These are phyloP conservation scores for Exaiptasia diaphana DNA, from an alignment of 64 coral and sea anemone species.

Conservation along the genomic window DNA sequence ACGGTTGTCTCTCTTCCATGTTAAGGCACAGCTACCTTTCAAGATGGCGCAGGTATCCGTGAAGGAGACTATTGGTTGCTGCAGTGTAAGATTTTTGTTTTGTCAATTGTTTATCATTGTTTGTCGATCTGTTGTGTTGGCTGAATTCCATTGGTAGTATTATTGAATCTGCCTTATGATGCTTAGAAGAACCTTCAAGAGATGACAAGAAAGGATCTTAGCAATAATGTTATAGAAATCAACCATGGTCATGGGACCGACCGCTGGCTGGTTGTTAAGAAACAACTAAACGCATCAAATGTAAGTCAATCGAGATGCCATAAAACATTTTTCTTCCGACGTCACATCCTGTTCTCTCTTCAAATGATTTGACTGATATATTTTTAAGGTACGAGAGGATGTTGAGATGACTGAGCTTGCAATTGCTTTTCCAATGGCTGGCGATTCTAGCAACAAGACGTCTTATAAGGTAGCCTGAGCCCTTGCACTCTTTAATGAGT, in stretches of 20 bases:
- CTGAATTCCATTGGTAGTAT: too few relatives aligned
- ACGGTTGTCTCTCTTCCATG: too few relatives aligned
- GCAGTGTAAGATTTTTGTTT: too few relatives aligned
- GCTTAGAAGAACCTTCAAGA: constrained; percentile 35
- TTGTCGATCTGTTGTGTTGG: too few relatives aligned
- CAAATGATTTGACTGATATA: not conserved
- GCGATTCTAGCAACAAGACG: not conserved
- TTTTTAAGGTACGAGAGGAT: constrained; percentile 64
- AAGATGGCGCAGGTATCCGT: too few relatives aligned
- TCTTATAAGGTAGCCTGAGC: not conserved
- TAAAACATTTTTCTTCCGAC: not conserved
- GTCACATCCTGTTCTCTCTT: not conserved
- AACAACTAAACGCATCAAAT: constrained; percentile 57
- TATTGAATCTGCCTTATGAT: too few relatives aligned
- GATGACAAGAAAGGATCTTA: constrained; percentile 72
- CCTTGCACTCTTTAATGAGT: too few relatives aligned
- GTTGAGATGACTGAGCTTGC: constrained; percentile 78
- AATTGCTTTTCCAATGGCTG: constrained; percentile 69
- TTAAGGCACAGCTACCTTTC: too few relatives aligned
- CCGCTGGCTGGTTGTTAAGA: constrained; percentile 78
- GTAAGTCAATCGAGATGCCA: constrained; percentile 7
- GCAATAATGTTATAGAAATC: constrained; percentile 63
- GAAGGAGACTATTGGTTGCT: too few relatives aligned
- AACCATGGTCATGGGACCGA: constrained; percentile 41
- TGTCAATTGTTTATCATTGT: too few relatives aligned